Conservation (phyloP, 2,888 invertebrate species). For the Osmoderma eremita region DNA sequence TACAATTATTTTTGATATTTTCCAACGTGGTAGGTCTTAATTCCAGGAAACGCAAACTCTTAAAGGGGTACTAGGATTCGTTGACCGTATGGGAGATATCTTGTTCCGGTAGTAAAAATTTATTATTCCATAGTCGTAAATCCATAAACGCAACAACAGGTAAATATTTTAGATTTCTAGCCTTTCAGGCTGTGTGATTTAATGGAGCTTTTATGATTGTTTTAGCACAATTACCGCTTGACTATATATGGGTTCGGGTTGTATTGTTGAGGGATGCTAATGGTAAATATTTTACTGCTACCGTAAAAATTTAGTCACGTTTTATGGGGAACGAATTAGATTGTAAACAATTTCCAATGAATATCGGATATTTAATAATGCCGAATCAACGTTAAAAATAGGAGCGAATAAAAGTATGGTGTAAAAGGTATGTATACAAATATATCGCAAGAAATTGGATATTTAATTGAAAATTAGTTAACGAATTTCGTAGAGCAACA, state of each 20-base stretch:
- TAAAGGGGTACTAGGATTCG: neutral
- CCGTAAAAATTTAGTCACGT: conserved; percentile 27
- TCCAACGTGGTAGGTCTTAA: conserved; percentile 27
- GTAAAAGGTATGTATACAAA: no score
- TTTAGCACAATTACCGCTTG: conserved; percentile 28
- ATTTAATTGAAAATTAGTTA: no score
- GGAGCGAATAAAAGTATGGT: no score
- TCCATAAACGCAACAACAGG: conserved; percentile 34
- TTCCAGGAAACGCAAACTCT: conserved; percentile 8
- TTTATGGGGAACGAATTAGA: neutral
- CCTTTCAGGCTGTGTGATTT: conserved; percentile 19
- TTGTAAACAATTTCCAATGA: neutral
- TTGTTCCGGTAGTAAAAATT: conserved; percentile 38
- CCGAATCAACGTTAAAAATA: neutral
- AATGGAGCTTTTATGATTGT: conserved; percentile 31
- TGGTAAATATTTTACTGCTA: conserved; percentile 33
- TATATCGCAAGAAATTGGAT: no score
- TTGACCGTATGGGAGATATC: neutral
- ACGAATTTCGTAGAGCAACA: no score
- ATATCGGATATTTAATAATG: neutral
- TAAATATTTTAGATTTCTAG: conserved; percentile 32
- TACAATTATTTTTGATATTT: neutral
- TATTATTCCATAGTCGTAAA: conserved; percentile 28
- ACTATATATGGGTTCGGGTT: conserved; percentile 10
- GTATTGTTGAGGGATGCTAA: neutral